Evolutionary conservation across 2,888 invertebrate genomes (phyloP).

Genomic region (Andrena minutula): DNA sequence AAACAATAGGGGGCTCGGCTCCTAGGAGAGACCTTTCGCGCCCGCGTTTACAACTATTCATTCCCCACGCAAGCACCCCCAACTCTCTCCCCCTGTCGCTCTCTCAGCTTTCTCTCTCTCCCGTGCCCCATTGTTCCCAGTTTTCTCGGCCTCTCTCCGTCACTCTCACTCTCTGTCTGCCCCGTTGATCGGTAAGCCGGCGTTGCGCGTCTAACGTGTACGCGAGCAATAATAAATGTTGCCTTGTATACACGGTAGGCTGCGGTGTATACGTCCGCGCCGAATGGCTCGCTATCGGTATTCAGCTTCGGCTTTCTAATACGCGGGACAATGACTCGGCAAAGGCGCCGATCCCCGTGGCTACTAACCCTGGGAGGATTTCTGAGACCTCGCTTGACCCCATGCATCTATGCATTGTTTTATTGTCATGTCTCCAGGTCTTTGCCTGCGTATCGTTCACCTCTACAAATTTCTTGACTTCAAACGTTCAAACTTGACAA

Average conservation of each 20-base stretch:
- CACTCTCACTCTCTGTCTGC: slow-evolving; percentile 39
- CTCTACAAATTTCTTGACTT: too few species aligned
- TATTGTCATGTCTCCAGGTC: too few species aligned
- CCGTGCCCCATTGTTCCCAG: slow-evolving; percentile 32
- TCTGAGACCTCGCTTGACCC: too few species aligned
- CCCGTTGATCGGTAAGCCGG: slow-evolving; percentile 7
- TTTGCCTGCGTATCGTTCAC: too few species aligned
- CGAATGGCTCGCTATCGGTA: slow-evolving; percentile 64
- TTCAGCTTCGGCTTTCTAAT: slow-evolving; percentile 78
- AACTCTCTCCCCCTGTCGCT: slow-evolving; percentile 25
- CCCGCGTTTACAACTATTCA: slow-evolving; percentile 78
- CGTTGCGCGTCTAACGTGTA: slow-evolving; percentile 50
- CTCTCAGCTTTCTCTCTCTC: slow-evolving; percentile 32
- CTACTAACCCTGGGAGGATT: slow-evolving; percentile 34
- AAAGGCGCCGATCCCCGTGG: slow-evolving; percentile 61
- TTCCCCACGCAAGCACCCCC: slow-evolving; percentile 70
- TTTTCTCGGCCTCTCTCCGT: slow-evolving; percentile 15
- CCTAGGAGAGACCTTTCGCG: slow-evolving; percentile 78
- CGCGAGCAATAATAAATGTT: slow-evolving; percentile 75
- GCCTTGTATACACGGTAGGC: slow-evolving; percentile 64
- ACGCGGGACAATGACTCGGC: slow-evolving; percentile 73
- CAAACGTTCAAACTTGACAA: too few species aligned
- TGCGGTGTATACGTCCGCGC: slow-evolving; percentile 51
- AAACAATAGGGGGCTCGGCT: slow-evolving; percentile 78
- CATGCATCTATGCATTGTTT: too few species aligned